Percentiles rank a stretch among this genome's conserved stretches.
phyloP scores from a whole-genome alignment of 2,113 vertebrate species.

The Lota lota region DNA sequence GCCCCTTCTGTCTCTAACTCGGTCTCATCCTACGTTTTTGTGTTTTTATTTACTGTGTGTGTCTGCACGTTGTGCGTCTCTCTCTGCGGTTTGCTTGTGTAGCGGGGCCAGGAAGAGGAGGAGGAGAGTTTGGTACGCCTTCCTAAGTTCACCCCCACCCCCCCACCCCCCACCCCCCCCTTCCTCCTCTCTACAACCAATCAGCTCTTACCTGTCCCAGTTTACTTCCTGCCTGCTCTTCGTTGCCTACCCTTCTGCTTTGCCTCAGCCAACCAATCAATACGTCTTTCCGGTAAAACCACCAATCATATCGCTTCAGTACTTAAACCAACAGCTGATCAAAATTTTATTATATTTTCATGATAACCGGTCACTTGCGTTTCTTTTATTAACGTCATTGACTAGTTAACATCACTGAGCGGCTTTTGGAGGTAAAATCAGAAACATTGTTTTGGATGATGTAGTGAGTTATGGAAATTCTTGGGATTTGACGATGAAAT shows the following conservation, averaged over 20 bases:
- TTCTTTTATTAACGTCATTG: too few relatives aligned
- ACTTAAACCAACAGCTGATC: constrained; percentile 56
- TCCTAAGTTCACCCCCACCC: constrained; percentile 40
- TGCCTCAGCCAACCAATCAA: constrained; percentile 10
- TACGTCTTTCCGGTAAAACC: constrained; percentile 13
- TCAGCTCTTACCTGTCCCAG: constrained; percentile 33
- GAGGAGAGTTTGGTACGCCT: constrained; percentile 85
- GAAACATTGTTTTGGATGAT: too few relatives aligned
- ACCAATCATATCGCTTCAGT: constrained; percentile 43
- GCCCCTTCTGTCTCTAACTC: constrained; percentile 51
- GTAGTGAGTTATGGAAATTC: too few relatives aligned
- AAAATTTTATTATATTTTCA: neutral
- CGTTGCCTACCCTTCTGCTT: neutral
- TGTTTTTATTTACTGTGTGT: constrained; percentile 28
- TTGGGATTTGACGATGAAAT: too few relatives aligned
- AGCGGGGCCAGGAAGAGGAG: constrained; percentile 81
- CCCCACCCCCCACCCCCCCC: neutral
- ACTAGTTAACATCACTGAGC: too few relatives aligned
- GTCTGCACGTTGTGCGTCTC: neutral
- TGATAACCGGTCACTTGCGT: too few relatives aligned
- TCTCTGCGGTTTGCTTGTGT: constrained; percentile 65
- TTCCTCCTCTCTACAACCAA: constrained; percentile 14
- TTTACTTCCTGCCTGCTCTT: constrained; percentile 15
- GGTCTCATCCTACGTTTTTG: constrained; percentile 47
- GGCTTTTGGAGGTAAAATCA: too few relatives aligned